A percentile compares a stretch with the other conserved stretches of the same genome.
These are phyloP conservation scores for Pyrocephalus nanus DNA, from an alignment of 2,797 vertebrate genomes.

Conservation along the genomic window DNA sequence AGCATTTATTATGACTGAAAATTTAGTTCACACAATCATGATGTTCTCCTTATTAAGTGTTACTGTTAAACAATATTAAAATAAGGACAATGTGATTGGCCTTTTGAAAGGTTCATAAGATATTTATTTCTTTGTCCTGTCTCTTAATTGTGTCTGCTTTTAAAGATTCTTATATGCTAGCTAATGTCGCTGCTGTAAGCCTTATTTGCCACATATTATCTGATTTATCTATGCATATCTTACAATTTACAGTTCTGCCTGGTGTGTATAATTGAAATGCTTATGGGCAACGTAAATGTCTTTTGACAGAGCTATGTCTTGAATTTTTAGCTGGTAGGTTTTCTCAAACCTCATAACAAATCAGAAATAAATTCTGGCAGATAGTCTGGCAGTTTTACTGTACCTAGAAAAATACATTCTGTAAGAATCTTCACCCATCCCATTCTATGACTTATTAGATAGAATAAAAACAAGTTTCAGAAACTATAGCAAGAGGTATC, in stretches of 20 bases:
- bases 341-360: conserved; percentile 34
- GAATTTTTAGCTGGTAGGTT: conserved; percentile 24
- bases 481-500: neutral
- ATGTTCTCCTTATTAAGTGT: conserved; percentile 82
- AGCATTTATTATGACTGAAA: conserved; percentile 86
- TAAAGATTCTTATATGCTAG: conserved; percentile 35
- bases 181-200: neutral
- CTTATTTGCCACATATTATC: conserved; percentile 28
- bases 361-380: conserved; percentile 49
- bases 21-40: conserved; percentile 81
- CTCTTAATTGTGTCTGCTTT: conserved; percentile 73
- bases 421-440: neutral
- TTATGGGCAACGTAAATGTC: conserved; percentile 27
- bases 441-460: conserved; percentile 11
- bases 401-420: conserved; percentile 4
- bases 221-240: conserved; percentile 51
- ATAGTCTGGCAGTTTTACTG: conserved; percentile 37
- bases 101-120: conserved; percentile 68
- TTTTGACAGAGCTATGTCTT: conserved; percentile 13
- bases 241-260: conserved; percentile 34
- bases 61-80: conserved; percentile 78
- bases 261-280: conserved; percentile 16
- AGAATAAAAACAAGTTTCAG: conserved; percentile 1
- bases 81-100: conserved; percentile 75
- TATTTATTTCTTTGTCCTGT: conserved; percentile 58